Conservation (phyloP, 2,888 invertebrate species). For the Petrolisthes manimaculis region DNA sequence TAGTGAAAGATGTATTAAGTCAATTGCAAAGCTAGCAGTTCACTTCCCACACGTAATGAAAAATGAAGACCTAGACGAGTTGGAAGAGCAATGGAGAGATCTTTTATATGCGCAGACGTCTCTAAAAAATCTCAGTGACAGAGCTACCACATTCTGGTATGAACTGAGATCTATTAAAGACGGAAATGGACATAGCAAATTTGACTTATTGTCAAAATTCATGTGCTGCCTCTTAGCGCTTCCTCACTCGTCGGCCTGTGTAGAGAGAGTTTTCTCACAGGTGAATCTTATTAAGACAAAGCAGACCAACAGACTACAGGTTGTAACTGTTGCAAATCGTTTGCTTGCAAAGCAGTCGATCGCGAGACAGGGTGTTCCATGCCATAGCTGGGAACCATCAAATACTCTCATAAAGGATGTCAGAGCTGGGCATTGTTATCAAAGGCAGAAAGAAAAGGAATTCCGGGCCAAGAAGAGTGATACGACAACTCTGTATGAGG, state of each 20-base stretch:
- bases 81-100: slow-evolving; percentile 33
- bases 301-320: slow-evolving; percentile 12
- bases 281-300: slow-evolving; percentile 23
- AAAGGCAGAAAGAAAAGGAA: background rate
- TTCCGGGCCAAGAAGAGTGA: background rate
- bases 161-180: slow-evolving; percentile 37
- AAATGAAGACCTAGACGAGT: slow-evolving; percentile 30
- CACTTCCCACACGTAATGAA: slow-evolving; percentile 26
- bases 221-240: slow-evolving; percentile 38
- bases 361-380: slow-evolving; percentile 23
- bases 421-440: slow-evolving; percentile 25
- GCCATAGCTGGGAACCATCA: slow-evolving; percentile 40
- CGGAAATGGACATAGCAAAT: background rate
- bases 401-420: slow-evolving; percentile 17
- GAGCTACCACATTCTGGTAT: slow-evolving; percentile 39
- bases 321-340: slow-evolving; percentile 3
- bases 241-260: slow-evolving; percentile 36
- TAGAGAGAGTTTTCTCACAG: slow-evolving; percentile 28
- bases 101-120: too few relatives aligned
- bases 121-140: too few relatives aligned
- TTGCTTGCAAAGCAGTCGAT: slow-evolving; percentile 20
- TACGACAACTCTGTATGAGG: slow-evolving; percentile 14
- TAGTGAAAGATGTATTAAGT: slow-evolving; percentile 4
- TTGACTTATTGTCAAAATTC: slow-evolving; percentile 27
- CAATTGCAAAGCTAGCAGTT: slow-evolving; percentile 23